These are phyloP conservation scores for Sminthurinus aureus DNA, from an alignment of 2,888 invertebrate species.

Conservation along the genomic window DNA sequence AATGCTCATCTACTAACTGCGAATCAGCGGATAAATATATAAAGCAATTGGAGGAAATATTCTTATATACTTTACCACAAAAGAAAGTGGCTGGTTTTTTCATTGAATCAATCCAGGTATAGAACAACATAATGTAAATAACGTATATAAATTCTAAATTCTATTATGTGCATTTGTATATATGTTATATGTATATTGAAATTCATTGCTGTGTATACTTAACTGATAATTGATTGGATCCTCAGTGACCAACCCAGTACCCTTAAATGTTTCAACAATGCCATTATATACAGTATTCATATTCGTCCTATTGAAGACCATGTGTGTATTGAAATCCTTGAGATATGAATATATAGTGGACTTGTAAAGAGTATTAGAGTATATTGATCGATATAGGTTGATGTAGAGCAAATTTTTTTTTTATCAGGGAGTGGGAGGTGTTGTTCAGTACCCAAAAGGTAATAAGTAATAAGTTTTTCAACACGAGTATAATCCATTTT, in stretches of 20 bases:
- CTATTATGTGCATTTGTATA: no score
- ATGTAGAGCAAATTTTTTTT: no score
- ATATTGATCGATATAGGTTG: no score
- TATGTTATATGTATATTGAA: neutral
- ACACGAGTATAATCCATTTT: no score
- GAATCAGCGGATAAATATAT: slow-evolving; percentile 79
- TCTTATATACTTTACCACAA: slow-evolving; percentile 80
- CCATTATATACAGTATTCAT: no score
- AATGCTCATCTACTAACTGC: slow-evolving; percentile 61
- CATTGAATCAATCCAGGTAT: slow-evolving; percentile 89
- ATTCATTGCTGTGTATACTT: neutral
- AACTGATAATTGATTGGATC: neutral
- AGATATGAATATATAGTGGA: no score
- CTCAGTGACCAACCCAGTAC: no score
- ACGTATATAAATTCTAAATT: no score
- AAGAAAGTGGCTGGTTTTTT: slow-evolving; percentile 87
- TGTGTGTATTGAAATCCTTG: no score
- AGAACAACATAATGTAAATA: neutral
- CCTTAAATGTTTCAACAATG: no score
- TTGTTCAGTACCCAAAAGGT: slow-evolving; percentile 89
- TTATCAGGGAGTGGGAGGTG: slow-evolving; percentile 84
- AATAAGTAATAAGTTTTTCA: slow-evolving; percentile 71
- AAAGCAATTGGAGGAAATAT: slow-evolving; percentile 79
- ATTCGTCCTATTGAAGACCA: no score
- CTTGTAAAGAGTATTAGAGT: no score